Evolutionary conservation across 1,140 invertebrate species (phyloP).

Genomic region (Drosophila lowei): DNA sequence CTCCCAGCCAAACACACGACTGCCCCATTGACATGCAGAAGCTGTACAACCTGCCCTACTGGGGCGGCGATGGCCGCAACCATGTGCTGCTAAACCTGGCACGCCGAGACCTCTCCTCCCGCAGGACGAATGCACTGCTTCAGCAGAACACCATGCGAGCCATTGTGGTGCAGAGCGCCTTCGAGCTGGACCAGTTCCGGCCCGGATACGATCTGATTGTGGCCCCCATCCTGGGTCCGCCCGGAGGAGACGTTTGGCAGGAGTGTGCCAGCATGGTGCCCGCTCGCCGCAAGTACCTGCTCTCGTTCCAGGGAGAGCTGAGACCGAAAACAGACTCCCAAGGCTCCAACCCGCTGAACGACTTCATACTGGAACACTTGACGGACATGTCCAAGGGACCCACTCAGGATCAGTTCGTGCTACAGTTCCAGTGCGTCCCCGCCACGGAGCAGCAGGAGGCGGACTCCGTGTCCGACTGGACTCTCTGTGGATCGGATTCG

Average conservation of each 20-base stretch:
- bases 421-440: constrained; percentile 91
- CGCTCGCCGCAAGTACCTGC: constrained; percentile 91
- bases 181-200: constrained; percentile 88
- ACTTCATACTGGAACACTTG: constrained; percentile 88
- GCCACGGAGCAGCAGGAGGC: constrained; percentile 87
- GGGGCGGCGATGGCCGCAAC: constrained; percentile 97
- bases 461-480: constrained; percentile 89
- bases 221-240: constrained; percentile 91
- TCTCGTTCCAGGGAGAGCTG: constrained; percentile 91
- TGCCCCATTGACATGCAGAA: constrained; percentile 84
- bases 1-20: constrained; percentile 8
- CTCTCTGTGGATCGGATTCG: constrained; percentile 91
- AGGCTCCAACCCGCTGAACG: constrained; percentile 83
- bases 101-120: constrained; percentile 87
- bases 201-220: constrained; percentile 92
- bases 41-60: constrained; percentile 90
- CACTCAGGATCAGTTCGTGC: constrained; percentile 89
- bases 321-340: constrained; percentile 70
- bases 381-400: constrained; percentile 86
- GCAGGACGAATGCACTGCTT: constrained; percentile 87
- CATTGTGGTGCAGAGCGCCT: constrained; percentile 92
- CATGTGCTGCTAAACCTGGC: constrained; percentile 95
- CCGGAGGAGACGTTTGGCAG: constrained; percentile 93
- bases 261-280: constrained; percentile 93
- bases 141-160: constrained; percentile 87